Percentiles rank a stretch among this genome's conserved stretches.
These are phyloP conservation scores for Morphnarchus princeps DNA, from an alignment of 2,113 vertebrate genomes.

Conservation along the genomic window DNA sequence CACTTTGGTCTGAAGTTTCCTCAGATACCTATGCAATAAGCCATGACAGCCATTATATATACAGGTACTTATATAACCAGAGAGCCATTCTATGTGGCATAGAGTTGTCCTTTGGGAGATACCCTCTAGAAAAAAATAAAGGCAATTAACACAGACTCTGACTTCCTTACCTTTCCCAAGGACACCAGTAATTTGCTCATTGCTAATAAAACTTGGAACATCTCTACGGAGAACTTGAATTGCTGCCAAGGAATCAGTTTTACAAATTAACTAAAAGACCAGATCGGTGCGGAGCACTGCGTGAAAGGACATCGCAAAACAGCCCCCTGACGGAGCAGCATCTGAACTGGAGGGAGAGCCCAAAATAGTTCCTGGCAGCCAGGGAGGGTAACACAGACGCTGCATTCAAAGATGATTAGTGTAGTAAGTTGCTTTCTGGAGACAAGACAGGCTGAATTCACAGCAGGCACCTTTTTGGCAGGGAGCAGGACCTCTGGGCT, in stretches of 20 bases:
- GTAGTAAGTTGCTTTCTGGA: neutral
- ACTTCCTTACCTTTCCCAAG: conserved; percentile 24
- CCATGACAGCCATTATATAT: neutral
- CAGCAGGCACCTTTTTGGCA: neutral
- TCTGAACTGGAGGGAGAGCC: neutral
- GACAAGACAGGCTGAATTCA: accelerated
- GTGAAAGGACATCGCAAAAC: neutral
- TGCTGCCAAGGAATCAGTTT: neutral
- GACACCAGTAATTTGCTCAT: neutral
- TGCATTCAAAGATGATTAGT: neutral
- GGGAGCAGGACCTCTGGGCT: neutral
- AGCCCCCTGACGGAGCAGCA: neutral
- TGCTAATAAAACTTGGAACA: neutral
- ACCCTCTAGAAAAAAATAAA: neutral
- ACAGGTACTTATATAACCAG: neutral
- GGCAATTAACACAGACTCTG: neutral
- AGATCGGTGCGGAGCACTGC: neutral
- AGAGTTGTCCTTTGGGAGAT: neutral
- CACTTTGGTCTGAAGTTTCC: neutral
- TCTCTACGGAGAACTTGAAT: neutral
- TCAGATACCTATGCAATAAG: neutral
- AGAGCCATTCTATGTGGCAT: neutral
- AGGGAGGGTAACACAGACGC: neutral
- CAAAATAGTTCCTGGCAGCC: neutral
- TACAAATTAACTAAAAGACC: neutral